Evolutionary conservation across 2,888 invertebrate species (phyloP).

Genomic region (Patella ulyssiponensis): DNA sequence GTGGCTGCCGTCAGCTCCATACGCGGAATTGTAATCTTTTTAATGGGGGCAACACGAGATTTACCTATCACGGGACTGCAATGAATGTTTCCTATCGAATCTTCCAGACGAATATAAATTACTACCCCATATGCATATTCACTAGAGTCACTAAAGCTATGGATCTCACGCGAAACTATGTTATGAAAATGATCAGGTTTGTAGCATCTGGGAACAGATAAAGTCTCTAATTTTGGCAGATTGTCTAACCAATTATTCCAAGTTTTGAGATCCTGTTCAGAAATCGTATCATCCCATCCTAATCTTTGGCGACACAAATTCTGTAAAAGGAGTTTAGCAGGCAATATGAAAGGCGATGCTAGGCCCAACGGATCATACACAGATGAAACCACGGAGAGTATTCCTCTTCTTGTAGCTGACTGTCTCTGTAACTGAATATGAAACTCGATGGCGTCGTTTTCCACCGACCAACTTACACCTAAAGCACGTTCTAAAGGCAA

Average conservation of each 20-base stretch:
- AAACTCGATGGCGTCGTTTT: constrained; percentile 30
- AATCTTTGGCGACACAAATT: neutral
- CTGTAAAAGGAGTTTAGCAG: constrained; percentile 16
- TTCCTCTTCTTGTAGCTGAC: constrained; percentile 15
- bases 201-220: neutral
- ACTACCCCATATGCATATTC: constrained; percentile 10
- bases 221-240: constrained; percentile 6
- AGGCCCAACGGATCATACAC: constrained; percentile 25
- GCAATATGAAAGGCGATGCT: constrained; percentile 18
- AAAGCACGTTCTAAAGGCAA: constrained; percentile 34
- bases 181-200: neutral
- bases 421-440: constrained; percentile 9
- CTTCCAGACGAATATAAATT: constrained; percentile 1
- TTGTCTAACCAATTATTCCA: constrained; percentile 20
- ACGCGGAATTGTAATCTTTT: constrained; percentile 4
- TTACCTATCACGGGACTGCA: neutral
- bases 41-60: constrained; percentile 18
- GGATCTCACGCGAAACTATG: neutral
- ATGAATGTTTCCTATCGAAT: constrained; percentile 8
- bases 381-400: neutral
- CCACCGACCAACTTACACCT: constrained; percentile 31
- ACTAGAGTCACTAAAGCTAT: constrained; percentile 16
- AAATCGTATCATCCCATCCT: constrained; percentile 15
- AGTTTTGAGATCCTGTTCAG: neutral
- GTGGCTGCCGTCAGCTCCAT: neutral